These are phyloP conservation scores for Pampus argenteus DNA, from an alignment of 2,797 vertebrate genomes.

Conservation along the genomic window DNA sequence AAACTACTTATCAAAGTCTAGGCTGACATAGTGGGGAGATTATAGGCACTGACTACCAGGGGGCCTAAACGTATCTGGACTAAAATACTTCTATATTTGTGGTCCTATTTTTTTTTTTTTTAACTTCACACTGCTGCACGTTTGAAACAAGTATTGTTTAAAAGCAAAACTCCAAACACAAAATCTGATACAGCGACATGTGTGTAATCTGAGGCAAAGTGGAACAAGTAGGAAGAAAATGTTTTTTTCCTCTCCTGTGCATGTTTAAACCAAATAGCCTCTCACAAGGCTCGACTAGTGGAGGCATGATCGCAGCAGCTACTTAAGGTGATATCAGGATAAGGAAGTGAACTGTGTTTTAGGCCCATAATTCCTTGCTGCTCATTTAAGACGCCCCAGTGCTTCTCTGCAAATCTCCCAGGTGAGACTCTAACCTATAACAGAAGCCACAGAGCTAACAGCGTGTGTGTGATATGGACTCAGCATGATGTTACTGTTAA, in stretches of 20 bases:
- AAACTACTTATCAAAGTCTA: conserved; percentile 1
- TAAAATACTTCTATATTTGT: conserved; percentile 18
- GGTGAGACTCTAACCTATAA: conserved; percentile 44
- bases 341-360: conserved; percentile 29
- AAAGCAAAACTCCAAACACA: conserved; percentile 49
- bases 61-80: conserved; percentile 23
- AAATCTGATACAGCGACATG: conserved; percentile 41
- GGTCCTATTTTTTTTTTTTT: conserved; percentile 31
- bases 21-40: conserved; percentile 27
- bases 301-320: conserved; percentile 42
- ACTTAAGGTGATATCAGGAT: conserved; percentile 57
- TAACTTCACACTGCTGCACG: conserved; percentile 30
- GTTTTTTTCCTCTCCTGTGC: conserved; percentile 10
- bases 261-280: conserved; percentile 54
- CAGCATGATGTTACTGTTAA: conserved; percentile 50
- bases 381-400: conserved; percentile 33
- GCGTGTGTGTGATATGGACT: conserved; percentile 62
- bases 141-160: conserved; percentile 37
- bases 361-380: conserved; percentile 40
- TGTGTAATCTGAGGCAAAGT: conserved; percentile 41
- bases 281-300: conserved; percentile 34
- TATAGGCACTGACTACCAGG: conserved; percentile 28
- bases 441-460: conserved; percentile 47
- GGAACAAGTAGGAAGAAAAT: conserved; percentile 37
- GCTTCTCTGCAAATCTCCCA: conserved; percentile 50